Evolutionary conservation across 2,888 invertebrate genomes (phyloP), one percentile per base, ranked within the genome.

Genomic region (Stramonita haemastoma): DNA sequence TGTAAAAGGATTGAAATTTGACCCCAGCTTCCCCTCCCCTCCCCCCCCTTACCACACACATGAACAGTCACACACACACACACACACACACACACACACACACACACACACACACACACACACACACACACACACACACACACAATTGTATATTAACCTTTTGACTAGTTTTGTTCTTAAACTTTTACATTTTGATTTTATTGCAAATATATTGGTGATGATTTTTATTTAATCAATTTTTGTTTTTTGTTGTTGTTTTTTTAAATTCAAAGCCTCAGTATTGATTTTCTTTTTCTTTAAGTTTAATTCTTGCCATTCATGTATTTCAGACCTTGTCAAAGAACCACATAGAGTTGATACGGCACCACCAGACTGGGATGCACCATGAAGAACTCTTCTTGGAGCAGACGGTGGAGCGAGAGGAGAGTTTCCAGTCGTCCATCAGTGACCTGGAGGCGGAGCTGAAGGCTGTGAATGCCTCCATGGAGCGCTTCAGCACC

Each of bases 361-460:
- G 98, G 93, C 98, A 98, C 81, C 98, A 98, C 88, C 98, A 98
- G 96, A 98, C 98, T 94, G 99, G 99, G 90, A 98, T 99, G 94
- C 99, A 99, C 96, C 98, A 99, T 95, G 99, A 99, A 96, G 99
- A 99, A 97, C 98, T 98, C 88, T 97, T 99, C 91, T 97, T 99
- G 92, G 97, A 97, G 94, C 99, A 99, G 96, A 98, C 98, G 0
- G 99, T 98, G 26, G 98, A 98, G 57, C 97, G 98, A 96, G 99
- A 99, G 96, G 98, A 98, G 91, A 98, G 98, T 57, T 97, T 99
- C 91, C 98, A 98, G 93, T 97, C 97, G 56, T 98, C 98, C 96
- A 99, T 99, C 93, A 96, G 98, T 89, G 99, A 99, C 93, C 93
- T 96, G 15, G 96, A 96, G 91, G 91, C 92, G 29, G 96, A 96